Conservation (phyloP, 2,888 invertebrate species). For the Ochropleura plecta region DNA sequence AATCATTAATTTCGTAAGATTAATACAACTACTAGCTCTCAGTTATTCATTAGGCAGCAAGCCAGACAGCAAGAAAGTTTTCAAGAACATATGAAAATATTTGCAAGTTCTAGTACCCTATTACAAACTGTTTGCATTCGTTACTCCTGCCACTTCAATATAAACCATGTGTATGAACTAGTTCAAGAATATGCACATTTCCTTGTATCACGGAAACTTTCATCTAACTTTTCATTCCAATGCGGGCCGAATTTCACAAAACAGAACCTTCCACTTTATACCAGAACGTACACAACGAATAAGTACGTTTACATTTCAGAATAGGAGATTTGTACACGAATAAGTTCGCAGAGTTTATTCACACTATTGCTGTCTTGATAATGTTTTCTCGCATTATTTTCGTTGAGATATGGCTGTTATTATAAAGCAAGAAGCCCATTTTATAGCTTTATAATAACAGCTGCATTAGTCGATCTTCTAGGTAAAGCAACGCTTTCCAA, state of each 20-base stretch:
- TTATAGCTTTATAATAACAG: not conserved
- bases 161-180: slow-evolving; percentile 56
- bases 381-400: slow-evolving; percentile 25
- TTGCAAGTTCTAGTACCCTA: slow-evolving; percentile 24
- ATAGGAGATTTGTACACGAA: slow-evolving; percentile 51
- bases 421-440: too few relatives aligned
- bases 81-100: slow-evolving; percentile 36
- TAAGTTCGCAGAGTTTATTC: slow-evolving; percentile 55
- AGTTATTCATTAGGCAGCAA: slow-evolving; percentile 37
- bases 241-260: slow-evolving; percentile 68
- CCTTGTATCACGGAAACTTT: slow-evolving; percentile 66
- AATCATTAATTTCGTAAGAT: slow-evolving; percentile 16
- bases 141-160: slow-evolving; percentile 58
- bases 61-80: slow-evolving; percentile 32
- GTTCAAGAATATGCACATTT: slow-evolving; percentile 65
- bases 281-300: slow-evolving; percentile 49
- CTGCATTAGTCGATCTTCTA: not conserved
- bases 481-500: not conserved
- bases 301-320: slow-evolving; percentile 55
- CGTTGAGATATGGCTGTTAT: not conserved
- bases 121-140: slow-evolving; percentile 56
- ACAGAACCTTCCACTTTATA: slow-evolving; percentile 62
- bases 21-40: slow-evolving; percentile 30
- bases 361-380: slow-evolving; percentile 41
- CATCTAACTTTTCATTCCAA: slow-evolving; percentile 67